Evolutionary conservation across 2,888 invertebrate genomes (phyloP).

Genomic region (Spisula solida): DNA sequence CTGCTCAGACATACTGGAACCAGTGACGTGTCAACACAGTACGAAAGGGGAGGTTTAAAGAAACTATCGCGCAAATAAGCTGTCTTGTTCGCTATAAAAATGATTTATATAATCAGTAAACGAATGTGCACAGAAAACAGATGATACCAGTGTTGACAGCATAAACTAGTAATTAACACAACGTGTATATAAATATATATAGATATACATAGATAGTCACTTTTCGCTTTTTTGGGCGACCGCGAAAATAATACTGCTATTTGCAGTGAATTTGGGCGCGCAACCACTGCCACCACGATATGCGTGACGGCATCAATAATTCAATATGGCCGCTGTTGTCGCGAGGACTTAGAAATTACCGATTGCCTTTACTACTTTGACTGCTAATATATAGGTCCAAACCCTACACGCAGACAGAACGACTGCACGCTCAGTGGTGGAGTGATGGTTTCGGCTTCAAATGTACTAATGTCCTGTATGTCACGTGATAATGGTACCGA

Average conservation of each 20-base stretch:
- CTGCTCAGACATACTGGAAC: conserved; percentile 70
- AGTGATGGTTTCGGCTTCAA: no score
- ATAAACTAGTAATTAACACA: background rate
- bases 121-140: background rate
- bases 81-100: conserved; percentile 44
- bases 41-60: conserved; percentile 56
- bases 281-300: background rate
- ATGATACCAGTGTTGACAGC: background rate
- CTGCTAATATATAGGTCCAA: no score
- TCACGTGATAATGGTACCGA: no score
- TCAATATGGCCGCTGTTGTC: no score
- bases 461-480: no score
- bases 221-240: no score
- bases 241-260: background rate
- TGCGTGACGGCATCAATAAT: no score
- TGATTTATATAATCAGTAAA: conserved; percentile 43
- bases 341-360: no score
- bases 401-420: no score
- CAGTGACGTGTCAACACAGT: conserved; percentile 64
- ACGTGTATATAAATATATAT: background rate
- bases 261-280: background rate
- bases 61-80: conserved; percentile 43
- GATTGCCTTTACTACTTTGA: no score
- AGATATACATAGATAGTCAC: no score
- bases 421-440: no score